phyloP scores from a whole-genome alignment of 1,140 invertebrate genomes.

The Hyphantria cunea region DNA sequence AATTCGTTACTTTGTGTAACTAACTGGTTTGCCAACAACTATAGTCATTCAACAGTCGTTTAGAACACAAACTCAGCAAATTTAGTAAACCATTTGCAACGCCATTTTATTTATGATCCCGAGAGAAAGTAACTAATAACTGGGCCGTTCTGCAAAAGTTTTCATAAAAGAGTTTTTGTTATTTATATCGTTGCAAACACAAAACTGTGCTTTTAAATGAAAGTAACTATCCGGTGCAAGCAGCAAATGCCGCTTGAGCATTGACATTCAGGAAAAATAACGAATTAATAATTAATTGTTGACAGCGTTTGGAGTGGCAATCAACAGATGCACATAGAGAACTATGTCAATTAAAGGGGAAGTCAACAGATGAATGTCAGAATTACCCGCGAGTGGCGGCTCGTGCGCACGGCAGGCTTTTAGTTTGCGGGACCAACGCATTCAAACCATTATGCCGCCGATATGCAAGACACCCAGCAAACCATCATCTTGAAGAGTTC shows the following conservation, averaged over 20 bases:
- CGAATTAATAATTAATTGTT: slow-evolving; percentile 23
- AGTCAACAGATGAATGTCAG: slow-evolving; percentile 95
- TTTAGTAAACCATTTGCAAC: slow-evolving; percentile 4
- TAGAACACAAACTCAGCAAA: slow-evolving; percentile 3
- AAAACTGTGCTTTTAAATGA: too few relatives aligned
- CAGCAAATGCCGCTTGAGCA: too few relatives aligned
- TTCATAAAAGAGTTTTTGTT: too few relatives aligned
- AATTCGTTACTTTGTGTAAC: slow-evolving; percentile 1
- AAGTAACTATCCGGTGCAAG: too few relatives aligned
- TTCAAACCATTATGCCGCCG: slow-evolving; percentile 96
- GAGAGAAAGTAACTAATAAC: not conserved
- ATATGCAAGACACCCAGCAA: slow-evolving; percentile 82
- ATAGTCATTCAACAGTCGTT: slow-evolving; percentile 6
- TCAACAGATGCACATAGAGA: slow-evolving; percentile 91
- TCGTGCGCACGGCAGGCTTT: slow-evolving; percentile 86
- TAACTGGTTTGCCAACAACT: slow-evolving; percentile 4
- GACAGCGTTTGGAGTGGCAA: slow-evolving; percentile 92
- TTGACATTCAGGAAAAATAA: too few relatives aligned
- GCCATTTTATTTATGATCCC: slow-evolving; percentile 8
- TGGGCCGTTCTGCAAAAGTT: not conserved
- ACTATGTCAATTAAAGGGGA: slow-evolving; percentile 94
- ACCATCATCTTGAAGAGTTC: slow-evolving; percentile 84
- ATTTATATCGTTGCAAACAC: too few relatives aligned
- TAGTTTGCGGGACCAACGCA: slow-evolving; percentile 98
- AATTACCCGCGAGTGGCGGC: slow-evolving; percentile 96